phyloP scores from a whole-genome alignment of 2,888 invertebrate genomes.

The Diploptera punctata region DNA sequence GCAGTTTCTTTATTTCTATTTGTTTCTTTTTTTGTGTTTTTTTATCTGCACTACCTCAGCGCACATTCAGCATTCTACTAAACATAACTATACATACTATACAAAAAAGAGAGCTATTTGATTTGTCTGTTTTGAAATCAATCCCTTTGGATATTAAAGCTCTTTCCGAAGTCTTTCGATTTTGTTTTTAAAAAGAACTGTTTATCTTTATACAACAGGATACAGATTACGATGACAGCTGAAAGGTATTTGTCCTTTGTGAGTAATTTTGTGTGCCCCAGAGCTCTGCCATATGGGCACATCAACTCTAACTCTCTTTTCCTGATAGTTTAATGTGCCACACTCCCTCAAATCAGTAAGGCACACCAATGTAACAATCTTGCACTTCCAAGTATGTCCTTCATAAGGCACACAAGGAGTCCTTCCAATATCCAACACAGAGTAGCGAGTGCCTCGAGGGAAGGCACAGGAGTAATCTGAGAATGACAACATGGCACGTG shows the following conservation, averaged over 20 bases:
- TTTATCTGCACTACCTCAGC: constrained; percentile 1
- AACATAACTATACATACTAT: constrained; percentile 31
- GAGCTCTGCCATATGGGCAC: background rate
- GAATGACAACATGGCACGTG: background rate
- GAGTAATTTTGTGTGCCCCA: constrained; percentile 2
- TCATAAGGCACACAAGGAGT: constrained; percentile 16
- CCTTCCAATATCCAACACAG: background rate
- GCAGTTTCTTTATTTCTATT: constrained; percentile 14
- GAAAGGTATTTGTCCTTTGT: background rate
- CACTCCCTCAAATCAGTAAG: constrained; percentile 1
- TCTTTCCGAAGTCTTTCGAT: constrained; percentile 41
- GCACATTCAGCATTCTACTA: constrained; percentile 20
- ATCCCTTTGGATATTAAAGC: constrained; percentile 38
- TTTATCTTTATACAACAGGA: constrained; percentile 9
- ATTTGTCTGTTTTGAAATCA: constrained; percentile 29
- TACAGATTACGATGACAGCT: background rate
- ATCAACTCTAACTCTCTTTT: background rate
- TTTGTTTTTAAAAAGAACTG: constrained; percentile 19
- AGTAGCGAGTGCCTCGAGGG: background rate
- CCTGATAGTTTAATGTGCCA: background rate
- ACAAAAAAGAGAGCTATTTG: constrained; percentile 30
- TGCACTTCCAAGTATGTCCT: constrained; percentile 11
- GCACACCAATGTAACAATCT: background rate
- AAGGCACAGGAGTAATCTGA: constrained; percentile 20
- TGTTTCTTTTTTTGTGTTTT: constrained; percentile 1